phyloP scores from a whole-genome alignment of 2,113 vertebrate species.

The Morone saxatilis region DNA sequence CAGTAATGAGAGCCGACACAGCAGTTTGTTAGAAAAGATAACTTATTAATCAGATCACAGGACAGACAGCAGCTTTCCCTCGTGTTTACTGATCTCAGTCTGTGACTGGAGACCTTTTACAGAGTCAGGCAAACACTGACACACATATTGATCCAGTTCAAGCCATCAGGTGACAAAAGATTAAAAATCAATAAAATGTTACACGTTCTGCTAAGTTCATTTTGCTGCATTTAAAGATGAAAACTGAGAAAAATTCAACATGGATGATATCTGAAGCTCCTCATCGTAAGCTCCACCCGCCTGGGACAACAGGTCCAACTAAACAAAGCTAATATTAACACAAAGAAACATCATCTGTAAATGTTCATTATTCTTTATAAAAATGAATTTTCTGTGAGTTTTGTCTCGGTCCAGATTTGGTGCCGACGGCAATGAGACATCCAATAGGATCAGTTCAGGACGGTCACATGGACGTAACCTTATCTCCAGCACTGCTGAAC shows the following conservation, averaged over 20 bases:
- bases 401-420: neutral
- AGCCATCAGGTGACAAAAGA: too few species aligned
- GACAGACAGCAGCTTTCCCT: neutral
- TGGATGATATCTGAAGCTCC: neutral
- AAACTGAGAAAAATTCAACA: neutral
- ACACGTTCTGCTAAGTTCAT: neutral
- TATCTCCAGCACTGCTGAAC: constrained; percentile 44
- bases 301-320: neutral
- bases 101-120: neutral
- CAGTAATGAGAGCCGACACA: constrained; percentile 7
- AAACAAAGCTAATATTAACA: neutral
- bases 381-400: neutral
- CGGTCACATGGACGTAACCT: constrained; percentile 76
- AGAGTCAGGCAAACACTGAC: neutral
- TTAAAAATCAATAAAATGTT: neutral
- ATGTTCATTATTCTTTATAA: neutral
- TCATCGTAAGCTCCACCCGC: neutral
- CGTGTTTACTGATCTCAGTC: neutral
- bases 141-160: neutral
- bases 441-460: constrained; percentile 26
- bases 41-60: constrained; percentile 43
- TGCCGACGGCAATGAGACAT: neutral
- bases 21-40: constrained; percentile 27
- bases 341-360: neutral
- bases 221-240: neutral